Conservation (phyloP, 1,140 invertebrate genomes). For the Micrasema minimum region DNA sequence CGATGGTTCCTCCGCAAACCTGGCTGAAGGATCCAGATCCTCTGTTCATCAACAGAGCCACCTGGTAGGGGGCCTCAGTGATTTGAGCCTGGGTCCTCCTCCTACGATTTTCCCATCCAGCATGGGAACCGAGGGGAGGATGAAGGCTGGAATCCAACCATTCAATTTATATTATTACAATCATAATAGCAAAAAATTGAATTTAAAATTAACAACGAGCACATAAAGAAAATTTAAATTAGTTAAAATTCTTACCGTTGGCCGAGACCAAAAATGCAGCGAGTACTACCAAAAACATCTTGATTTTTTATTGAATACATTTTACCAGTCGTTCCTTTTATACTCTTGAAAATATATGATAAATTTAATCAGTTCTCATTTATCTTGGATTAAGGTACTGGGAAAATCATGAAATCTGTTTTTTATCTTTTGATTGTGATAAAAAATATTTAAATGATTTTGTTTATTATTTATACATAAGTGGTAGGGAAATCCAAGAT, state of each 20-base stretch:
- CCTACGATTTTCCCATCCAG: constrained; percentile 65
- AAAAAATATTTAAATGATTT: too few relatives aligned
- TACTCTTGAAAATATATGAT: background rate
- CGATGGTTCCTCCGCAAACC: constrained; percentile 68
- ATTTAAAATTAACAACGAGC: background rate
- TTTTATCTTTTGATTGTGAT: too few relatives aligned
- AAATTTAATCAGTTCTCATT: too few relatives aligned
- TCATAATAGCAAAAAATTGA: background rate
- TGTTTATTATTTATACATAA: too few relatives aligned
- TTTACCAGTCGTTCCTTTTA: background rate
- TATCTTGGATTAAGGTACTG: too few relatives aligned
- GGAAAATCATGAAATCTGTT: too few relatives aligned
- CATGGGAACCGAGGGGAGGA: constrained; percentile 38
- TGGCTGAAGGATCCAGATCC: constrained; percentile 17
- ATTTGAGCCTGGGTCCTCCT: constrained; percentile 62
- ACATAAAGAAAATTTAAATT: background rate
- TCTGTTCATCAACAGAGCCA: constrained; percentile 58
- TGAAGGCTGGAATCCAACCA: background rate
- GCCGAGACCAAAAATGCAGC: constrained; percentile 31
- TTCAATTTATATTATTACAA: background rate
- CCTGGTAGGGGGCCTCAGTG: constrained; percentile 66
- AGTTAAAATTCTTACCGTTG: constrained; percentile 24
- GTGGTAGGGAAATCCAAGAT: too few relatives aligned
- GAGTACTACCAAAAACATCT: constrained; percentile 34
- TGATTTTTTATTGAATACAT: constrained; percentile 6